Conservation (phyloP, 2,888 invertebrate species). For the Ephialtes manifestator region DNA sequence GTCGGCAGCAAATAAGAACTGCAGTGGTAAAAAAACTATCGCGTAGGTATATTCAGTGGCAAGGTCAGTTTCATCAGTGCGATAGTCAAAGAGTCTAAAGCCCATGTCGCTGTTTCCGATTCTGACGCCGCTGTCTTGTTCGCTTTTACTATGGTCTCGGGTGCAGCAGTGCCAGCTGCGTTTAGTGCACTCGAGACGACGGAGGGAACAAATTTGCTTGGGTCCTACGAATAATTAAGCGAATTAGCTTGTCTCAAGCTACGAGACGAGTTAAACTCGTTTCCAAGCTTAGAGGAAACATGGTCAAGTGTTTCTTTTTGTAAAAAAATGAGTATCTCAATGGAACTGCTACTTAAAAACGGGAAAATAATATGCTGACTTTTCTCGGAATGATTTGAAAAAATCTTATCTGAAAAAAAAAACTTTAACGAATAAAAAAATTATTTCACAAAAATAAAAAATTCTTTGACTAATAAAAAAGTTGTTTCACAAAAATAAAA, state of each 20-base stretch:
- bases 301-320: not conserved
- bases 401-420: no score
- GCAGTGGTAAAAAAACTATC: not conserved
- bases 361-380: no score
- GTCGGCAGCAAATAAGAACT: constrained; percentile 53
- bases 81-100: constrained; percentile 96
- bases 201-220: constrained; percentile 94
- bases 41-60: not conserved
- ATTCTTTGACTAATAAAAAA: no score
- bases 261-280: constrained; percentile 16
- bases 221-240: constrained; percentile 90
- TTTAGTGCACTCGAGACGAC: constrained; percentile 88
- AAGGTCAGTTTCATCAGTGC: constrained; percentile 4
- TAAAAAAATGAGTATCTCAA: no score
- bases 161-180: constrained; percentile 87
- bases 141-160: no score
- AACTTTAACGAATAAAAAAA: no score
- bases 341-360: no score
- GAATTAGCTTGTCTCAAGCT: constrained; percentile 19
- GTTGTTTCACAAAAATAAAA: no score
- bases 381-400: no score
- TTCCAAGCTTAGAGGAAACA: not conserved
- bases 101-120: constrained; percentile 98
- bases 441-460: no score
- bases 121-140: constrained; percentile 90